A percentile compares a stretch with the other conserved stretches of the same genome.
Evolutionary conservation across 2,797 vertebrate species (phyloP).

Genomic region (Coregonus sp.): DNA sequence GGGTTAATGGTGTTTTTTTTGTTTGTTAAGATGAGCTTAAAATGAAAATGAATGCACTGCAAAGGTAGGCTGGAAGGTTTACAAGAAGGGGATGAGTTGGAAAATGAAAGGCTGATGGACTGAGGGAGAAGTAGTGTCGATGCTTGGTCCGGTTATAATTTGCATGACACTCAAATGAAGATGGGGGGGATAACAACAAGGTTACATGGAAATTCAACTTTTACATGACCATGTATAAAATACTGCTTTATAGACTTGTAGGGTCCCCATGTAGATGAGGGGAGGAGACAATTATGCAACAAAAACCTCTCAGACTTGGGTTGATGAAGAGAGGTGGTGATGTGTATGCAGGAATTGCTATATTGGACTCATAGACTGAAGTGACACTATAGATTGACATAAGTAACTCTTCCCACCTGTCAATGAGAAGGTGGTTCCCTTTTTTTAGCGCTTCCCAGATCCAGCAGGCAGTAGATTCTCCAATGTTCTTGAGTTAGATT

Average conservation of each 20-base stretch:
- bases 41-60: not conserved
- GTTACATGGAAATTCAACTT: not conserved
- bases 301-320: no score
- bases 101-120: not conserved
- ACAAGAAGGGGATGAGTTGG: not conserved
- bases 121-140: not conserved
- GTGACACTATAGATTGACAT: not conserved
- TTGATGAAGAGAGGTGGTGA: not conserved
- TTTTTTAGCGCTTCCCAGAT: no score
- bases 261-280: not conserved
- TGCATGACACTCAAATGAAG: not conserved
- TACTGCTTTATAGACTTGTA: not conserved
- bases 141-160: not conserved
- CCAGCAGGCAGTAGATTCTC: no score
- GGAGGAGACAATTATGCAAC: not conserved
- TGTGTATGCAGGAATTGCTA: not conserved
- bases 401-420: no score
- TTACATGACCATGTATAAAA: not conserved
- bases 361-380: not conserved
- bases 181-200: not conserved
- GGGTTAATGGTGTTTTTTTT: not conserved
- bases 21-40: not conserved
- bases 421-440: no score
- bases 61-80: not conserved
- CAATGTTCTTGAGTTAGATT: no score